phyloP scores from a whole-genome alignment of 2,797 vertebrate genomes.

The Poeciliopsis gracilis region DNA sequence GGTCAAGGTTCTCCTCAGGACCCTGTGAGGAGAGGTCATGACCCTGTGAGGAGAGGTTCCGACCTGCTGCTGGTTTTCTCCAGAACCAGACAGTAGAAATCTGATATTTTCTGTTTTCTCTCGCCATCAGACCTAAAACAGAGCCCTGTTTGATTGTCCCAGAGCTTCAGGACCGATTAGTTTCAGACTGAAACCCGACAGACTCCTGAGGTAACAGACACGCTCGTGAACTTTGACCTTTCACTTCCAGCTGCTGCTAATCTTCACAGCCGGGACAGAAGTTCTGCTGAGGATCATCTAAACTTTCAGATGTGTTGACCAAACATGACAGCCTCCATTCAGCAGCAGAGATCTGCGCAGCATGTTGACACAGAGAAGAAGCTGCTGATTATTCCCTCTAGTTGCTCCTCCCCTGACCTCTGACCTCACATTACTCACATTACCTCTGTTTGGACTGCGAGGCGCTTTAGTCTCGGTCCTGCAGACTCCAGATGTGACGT shows the following conservation, averaged over 20 bases:
- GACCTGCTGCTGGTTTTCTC: no score
- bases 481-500: not conserved
- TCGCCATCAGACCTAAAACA: not conserved
- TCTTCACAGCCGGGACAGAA: not conserved
- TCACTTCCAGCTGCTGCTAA: not conserved
- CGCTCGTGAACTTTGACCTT: not conserved
- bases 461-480: not conserved
- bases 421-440: not conserved
- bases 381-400: not conserved
- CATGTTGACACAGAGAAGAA: not conserved
- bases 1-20: not conserved
- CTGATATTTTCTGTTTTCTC: not conserved
- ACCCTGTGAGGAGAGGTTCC: not conserved
- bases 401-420: not conserved
- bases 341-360: not conserved
- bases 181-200: not conserved
- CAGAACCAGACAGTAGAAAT: no score
- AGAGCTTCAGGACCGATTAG: not conserved
- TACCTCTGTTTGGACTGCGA: not conserved
- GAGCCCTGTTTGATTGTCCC: not conserved
- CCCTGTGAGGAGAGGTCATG: not conserved
- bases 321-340: conserved; percentile 7
- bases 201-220: not conserved
- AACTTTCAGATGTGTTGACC: conserved; percentile 7
- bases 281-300: not conserved